phyloP scores from a whole-genome alignment of 2,888 invertebrate genomes.

The Dasysyrphus tricinctus region DNA sequence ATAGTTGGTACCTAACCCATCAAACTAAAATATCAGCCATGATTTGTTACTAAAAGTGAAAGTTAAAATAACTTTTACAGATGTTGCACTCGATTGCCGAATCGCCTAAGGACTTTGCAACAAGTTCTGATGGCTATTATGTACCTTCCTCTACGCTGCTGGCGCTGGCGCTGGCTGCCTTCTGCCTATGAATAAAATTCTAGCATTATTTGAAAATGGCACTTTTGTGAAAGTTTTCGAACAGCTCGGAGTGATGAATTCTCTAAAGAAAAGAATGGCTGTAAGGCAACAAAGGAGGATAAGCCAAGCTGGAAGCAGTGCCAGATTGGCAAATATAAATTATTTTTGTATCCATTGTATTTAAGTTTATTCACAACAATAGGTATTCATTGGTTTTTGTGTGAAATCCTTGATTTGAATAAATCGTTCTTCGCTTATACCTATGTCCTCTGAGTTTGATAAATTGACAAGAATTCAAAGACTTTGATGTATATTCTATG shows the following conservation, averaged over 20 bases:
- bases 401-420: slow-evolving; percentile 13
- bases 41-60: slow-evolving; percentile 34
- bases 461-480: slow-evolving; percentile 1
- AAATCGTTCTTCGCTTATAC: slow-evolving; percentile 17
- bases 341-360: slow-evolving; percentile 26
- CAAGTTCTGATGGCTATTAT: slow-evolving; percentile 24
- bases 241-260: slow-evolving; percentile 54
- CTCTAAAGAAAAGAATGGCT: slow-evolving; percentile 21
- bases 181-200: neutral
- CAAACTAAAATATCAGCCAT: slow-evolving; percentile 28
- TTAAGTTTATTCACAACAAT: slow-evolving; percentile 20
- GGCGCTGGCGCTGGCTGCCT: neutral
- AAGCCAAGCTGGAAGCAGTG: slow-evolving; percentile 19
- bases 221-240: slow-evolving; percentile 28
- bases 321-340: slow-evolving; percentile 28
- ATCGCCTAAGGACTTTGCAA: slow-evolving; percentile 46
- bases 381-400: slow-evolving; percentile 24
- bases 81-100: slow-evolving; percentile 60
- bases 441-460: neutral
- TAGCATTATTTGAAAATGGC: slow-evolving; percentile 21
- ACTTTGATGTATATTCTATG: neutral
- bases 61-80: slow-evolving; percentile 51
- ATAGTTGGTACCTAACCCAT: neutral
- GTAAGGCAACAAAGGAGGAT: slow-evolving; percentile 13
- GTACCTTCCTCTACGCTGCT: neutral